Evolutionary conservation across 2,113 vertebrate genomes (phyloP).

Genomic region (Eretmochelys imbricata): DNA sequence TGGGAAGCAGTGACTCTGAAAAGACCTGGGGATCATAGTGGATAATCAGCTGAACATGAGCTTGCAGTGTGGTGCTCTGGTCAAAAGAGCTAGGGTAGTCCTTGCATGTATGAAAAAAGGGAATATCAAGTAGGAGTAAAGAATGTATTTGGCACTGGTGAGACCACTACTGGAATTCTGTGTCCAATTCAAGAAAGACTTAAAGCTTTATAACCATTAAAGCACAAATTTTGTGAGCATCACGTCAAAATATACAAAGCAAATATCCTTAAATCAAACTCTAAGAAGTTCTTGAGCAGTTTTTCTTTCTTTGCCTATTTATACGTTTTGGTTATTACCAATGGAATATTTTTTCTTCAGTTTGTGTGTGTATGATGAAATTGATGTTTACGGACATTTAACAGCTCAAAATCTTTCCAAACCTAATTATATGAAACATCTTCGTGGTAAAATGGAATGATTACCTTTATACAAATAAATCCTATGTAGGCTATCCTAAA

Average conservation of each 20-base stretch:
- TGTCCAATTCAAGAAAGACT: too few relatives aligned
- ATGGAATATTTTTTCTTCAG: background rate
- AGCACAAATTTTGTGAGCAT: background rate
- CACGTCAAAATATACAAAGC: background rate
- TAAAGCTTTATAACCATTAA: background rate
- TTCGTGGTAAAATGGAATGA: background rate
- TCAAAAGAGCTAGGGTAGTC: background rate
- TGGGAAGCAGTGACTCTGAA: too few relatives aligned
- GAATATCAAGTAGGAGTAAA: too few relatives aligned
- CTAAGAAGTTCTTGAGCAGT: background rate
- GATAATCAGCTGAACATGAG: too few relatives aligned
- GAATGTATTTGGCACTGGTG: too few relatives aligned
- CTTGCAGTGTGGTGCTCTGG: background rate
- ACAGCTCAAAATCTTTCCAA: too few relatives aligned
- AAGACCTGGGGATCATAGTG: too few relatives aligned
- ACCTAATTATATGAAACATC: background rate
- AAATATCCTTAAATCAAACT: background rate
- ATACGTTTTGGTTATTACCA: background rate
- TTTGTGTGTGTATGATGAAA: background rate
- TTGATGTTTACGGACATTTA: too few relatives aligned
- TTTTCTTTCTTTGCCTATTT: background rate
- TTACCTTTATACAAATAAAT: background rate
- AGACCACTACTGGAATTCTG: too few relatives aligned
- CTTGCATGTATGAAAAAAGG: too few relatives aligned
- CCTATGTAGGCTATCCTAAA: background rate